Evolutionary conservation across 2,888 invertebrate species (phyloP), one percentile per base, ranked within the genome.

Genomic region (Tryphoninae sp.): DNA sequence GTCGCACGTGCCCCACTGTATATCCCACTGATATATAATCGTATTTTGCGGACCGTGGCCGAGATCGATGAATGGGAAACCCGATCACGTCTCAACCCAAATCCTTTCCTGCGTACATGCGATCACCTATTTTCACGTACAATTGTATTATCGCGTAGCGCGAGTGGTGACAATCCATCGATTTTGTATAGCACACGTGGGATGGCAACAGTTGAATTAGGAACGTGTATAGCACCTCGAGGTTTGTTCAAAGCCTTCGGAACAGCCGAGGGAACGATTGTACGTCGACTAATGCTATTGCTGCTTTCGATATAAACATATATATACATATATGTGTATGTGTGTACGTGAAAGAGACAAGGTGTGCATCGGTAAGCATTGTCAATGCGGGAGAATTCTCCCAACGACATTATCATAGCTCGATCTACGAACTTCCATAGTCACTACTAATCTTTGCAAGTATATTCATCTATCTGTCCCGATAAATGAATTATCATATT

Each of bases 21-120:
- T 19, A 55, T 55, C 19, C 13, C 16, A 55, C 19, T 7, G 2
- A 55, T 55, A 19, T 16, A 19, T 55, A 55, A 55, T 19, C 9
- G 22, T 4, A 19, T 55, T 19, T 8, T 19, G 16, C 26, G 11
- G 23, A 6, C 53, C 67, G 26, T 51, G 19, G 11, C 51, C 16
- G 26, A 23, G 53, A 53, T 51, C 53, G 51, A 53, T 19, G 53
- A 26, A 16, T 22, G n/a, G 22, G 69, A 58, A 69, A 69, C 13
- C 40, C 58, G 69, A 69, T 58, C 58, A 69, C 55, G 69, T 69
- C 40, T 55, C 69, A 69, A 69, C 61, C 61, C 49, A 61, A 61
- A 61, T 61, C 59, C 16, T 51, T 72, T 51, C 51, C 3, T 0
- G 61, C 51, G 49, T 49, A 72, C 22, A 42, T 16, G n/a, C 49